Evolutionary conservation across 2,888 invertebrate genomes (phyloP).

Genomic region (Mellilla xanthometata): DNA sequence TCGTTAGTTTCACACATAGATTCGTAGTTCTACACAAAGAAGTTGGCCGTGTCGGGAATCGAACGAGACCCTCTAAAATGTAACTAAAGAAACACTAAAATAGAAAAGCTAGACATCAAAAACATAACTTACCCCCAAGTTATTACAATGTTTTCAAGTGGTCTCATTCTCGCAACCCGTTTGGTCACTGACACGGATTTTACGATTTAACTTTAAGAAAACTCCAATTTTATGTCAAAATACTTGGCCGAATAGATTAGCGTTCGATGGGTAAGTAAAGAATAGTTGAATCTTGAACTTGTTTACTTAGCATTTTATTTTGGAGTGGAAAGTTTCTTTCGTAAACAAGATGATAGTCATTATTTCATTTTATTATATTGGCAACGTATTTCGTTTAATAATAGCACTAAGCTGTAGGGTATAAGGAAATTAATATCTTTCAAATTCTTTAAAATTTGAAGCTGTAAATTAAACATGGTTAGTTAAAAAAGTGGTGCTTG

Average conservation of each 20-base stretch:
- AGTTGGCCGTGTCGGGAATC: no score
- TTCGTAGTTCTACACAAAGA: no score
- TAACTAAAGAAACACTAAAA: background rate
- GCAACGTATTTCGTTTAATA: no score
- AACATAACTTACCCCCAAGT: slow-evolving; percentile 12
- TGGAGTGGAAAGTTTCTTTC: slow-evolving; percentile 2
- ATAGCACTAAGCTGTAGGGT: no score
- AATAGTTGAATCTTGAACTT: slow-evolving; percentile 16
- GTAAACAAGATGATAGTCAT: slow-evolving; percentile 1
- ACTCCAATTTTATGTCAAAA: slow-evolving; percentile 20
- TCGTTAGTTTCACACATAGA: no score
- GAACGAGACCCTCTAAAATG: no score
- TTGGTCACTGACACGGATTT: slow-evolving; percentile 17
- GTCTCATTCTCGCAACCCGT: slow-evolving; percentile 11
- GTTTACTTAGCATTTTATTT: slow-evolving; percentile 12
- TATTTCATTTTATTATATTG: background rate
- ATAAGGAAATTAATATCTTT: no score
- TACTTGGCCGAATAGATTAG: slow-evolving; percentile 23
- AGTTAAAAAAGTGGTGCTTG: no score
- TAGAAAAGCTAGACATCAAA: slow-evolving; percentile 22
- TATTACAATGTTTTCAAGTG: slow-evolving; percentile 7
- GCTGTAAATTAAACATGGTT: no score
- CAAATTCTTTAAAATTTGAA: no score
- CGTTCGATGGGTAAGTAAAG: slow-evolving; percentile 23
- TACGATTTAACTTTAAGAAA: slow-evolving; percentile 26